A percentile compares a stretch with the other conserved stretches of the same genome.
Evolutionary conservation across 2,888 invertebrate genomes (phyloP).

Genomic region (Drosophila parthenogenetica): DNA sequence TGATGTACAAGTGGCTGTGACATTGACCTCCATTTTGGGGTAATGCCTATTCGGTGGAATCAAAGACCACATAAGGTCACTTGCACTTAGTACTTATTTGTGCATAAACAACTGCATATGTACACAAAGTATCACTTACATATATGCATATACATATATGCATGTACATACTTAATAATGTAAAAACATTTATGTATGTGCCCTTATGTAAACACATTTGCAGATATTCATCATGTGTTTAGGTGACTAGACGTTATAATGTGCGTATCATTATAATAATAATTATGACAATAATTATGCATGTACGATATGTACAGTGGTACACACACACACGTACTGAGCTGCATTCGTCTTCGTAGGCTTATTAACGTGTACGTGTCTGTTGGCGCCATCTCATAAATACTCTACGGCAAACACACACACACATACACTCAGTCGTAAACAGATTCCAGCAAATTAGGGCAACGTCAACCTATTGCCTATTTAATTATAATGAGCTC

Average conservation of each 20-base stretch:
- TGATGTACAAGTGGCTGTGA: slow-evolving; percentile 29
- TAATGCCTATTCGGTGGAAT: slow-evolving; percentile 42
- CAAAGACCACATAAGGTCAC: slow-evolving; percentile 40
- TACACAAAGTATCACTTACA: slow-evolving; percentile 18
- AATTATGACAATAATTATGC: slow-evolving; percentile 49
- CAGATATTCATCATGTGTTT: slow-evolving; percentile 39
- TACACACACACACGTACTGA: slow-evolving; percentile 8
- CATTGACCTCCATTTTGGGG: slow-evolving; percentile 52
- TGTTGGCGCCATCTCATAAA: slow-evolving; percentile 58
- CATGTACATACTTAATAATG: slow-evolving; percentile 49
- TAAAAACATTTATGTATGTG: slow-evolving; percentile 37
- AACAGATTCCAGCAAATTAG: slow-evolving; percentile 63
- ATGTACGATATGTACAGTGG: slow-evolving; percentile 12
- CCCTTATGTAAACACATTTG: slow-evolving; percentile 29
- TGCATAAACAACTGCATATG: slow-evolving; percentile 18
- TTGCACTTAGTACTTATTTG: slow-evolving; percentile 27
- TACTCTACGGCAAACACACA: slow-evolving; percentile 42
- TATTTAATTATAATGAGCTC: slow-evolving; percentile 79
- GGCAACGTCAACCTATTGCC: slow-evolving; percentile 68
- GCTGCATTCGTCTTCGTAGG: slow-evolving; percentile 22
- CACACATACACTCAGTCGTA: slow-evolving; percentile 26
- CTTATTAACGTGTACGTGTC: slow-evolving; percentile 26
- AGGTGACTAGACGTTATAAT: slow-evolving; percentile 70
- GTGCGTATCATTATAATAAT: slow-evolving; percentile 68
- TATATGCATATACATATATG: slow-evolving; percentile 17